phyloP scores from a whole-genome alignment of 2,888 invertebrate genomes.

The Ormyrus thymus region DNA sequence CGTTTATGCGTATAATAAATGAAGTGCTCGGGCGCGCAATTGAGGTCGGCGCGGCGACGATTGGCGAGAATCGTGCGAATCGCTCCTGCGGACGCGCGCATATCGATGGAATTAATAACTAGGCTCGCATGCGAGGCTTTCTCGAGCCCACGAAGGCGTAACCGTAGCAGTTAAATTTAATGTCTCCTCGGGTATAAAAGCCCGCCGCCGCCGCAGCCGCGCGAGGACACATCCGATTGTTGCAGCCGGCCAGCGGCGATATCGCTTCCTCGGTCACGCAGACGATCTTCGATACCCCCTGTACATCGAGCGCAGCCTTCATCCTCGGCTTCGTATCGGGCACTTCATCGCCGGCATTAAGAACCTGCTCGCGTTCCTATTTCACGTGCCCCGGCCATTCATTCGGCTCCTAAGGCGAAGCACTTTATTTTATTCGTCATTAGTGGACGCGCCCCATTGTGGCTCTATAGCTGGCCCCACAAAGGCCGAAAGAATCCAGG shows the following conservation, averaged over 20 bases:
- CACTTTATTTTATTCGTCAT: conserved; percentile 48
- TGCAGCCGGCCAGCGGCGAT: conserved; percentile 1
- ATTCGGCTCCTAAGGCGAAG: conserved; percentile 9
- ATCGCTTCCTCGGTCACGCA: conserved; percentile 12
- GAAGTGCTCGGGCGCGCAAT: conserved; percentile 8
- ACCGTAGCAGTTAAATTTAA: conserved; percentile 64
- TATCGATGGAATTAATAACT: conserved; percentile 64
- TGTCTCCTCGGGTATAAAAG: conserved; percentile 62
- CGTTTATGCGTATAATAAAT: conserved; percentile 14
- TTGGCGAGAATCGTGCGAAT: conserved; percentile 6
- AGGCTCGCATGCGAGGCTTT: conserved; percentile 23
- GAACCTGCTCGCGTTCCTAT: conserved; percentile 27
- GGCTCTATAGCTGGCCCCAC: conserved; percentile 5
- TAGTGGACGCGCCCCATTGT: conserved; percentile 39
- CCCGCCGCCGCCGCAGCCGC: not conserved
- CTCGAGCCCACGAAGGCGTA: conserved; percentile 36
- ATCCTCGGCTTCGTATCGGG: not conserved
- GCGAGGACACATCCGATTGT: conserved; percentile 45
- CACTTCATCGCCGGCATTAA: conserved; percentile 28
- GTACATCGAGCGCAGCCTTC: not conserved
- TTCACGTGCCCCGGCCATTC: conserved; percentile 36
- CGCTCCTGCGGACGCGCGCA: conserved; percentile 39
- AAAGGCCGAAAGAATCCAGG: conserved; percentile 33
- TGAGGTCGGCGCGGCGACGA: not conserved
- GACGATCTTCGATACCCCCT: not conserved